phyloP scores from a whole-genome alignment of 2,888 invertebrate genomes.

The Plutella xylostella region DNA sequence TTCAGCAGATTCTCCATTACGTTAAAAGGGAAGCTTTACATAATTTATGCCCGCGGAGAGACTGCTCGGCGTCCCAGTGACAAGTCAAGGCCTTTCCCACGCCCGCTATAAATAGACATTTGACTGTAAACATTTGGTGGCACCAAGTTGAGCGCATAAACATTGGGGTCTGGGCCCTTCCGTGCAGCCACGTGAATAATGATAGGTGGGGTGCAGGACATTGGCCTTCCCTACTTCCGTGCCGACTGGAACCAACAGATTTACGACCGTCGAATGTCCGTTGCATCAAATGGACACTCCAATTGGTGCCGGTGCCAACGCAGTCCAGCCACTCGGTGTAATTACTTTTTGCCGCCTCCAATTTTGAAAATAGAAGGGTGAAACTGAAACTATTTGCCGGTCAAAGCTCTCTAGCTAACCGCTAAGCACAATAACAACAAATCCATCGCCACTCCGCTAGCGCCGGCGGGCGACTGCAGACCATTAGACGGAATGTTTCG shows the following conservation, averaged over 20 bases:
- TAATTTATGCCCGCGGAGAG: too few relatives aligned
- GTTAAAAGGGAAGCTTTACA: too few relatives aligned
- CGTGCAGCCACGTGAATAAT: constrained; percentile 31
- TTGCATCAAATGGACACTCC: too few relatives aligned
- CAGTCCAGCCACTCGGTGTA: too few relatives aligned
- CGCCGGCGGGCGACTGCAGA: background rate
- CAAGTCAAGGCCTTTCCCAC: background rate
- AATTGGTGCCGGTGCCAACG: background rate
- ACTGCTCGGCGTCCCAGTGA: too few relatives aligned
- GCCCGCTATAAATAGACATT: background rate
- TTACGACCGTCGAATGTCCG: background rate
- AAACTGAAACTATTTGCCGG: too few relatives aligned
- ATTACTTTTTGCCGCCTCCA: too few relatives aligned
- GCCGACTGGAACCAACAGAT: background rate
- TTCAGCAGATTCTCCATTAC: too few relatives aligned
- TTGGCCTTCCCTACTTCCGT: constrained; percentile 42
- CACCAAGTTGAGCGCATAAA: constrained; percentile 21
- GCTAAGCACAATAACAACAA: background rate
- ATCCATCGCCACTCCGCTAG: background rate
- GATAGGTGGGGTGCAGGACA: constrained; percentile 45
- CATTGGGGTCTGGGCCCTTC: constrained; percentile 34
- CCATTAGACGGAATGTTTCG: constrained; percentile 13
- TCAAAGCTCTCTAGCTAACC: background rate
- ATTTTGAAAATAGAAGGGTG: too few relatives aligned
- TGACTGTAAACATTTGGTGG: constrained; percentile 1